A percentile compares a stretch with the other conserved stretches of the same genome.
Conservation (phyloP, 2,113 vertebrate species). For the Passer domesticus region DNA sequence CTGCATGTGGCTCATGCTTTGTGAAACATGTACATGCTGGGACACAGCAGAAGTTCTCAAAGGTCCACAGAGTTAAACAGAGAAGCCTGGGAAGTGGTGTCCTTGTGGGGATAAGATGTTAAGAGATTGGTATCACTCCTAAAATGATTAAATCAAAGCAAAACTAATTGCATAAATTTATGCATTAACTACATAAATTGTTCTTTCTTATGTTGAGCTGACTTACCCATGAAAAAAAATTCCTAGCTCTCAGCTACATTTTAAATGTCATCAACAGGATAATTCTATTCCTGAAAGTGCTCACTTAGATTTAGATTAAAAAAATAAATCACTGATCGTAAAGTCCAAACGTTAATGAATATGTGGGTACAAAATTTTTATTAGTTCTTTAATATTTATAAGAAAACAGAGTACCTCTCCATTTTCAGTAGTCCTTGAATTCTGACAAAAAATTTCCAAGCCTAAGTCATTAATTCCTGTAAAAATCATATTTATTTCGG, state of each 20-base stretch:
- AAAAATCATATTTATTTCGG: not conserved
- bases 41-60: not conserved
- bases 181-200: not conserved
- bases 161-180: not conserved
- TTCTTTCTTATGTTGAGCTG: not conserved
- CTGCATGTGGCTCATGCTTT: not conserved
- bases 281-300: not conserved
- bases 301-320: not conserved
- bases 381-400: not conserved
- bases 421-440: not conserved
- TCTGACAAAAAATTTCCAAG: not conserved
- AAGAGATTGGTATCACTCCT: not conserved
- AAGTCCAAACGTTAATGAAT: not conserved
- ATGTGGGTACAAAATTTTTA: not conserved
- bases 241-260: not conserved
- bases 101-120: not conserved
- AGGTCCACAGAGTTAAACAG: not conserved
- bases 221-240: not conserved
- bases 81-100: not conserved
- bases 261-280: not conserved
- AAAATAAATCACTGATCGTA: not conserved
- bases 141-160: not conserved
- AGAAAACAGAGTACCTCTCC: not conserved
- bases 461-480: not conserved
- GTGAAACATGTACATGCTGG: not conserved